Evolutionary conservation across 2,888 invertebrate genomes (phyloP).

Genomic region (Athripsodes cinereus): DNA sequence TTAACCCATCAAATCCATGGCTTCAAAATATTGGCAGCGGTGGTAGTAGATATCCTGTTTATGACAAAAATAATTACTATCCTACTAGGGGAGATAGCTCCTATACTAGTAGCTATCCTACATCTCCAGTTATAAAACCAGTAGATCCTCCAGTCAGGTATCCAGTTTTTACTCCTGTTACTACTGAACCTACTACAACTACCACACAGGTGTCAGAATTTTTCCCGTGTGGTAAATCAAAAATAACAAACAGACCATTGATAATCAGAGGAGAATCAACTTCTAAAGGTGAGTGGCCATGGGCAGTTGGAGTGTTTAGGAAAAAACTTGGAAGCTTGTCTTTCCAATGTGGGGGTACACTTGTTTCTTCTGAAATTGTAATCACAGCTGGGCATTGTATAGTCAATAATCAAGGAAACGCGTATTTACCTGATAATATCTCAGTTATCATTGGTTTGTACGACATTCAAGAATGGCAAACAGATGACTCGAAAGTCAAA

Average conservation of each 20-base stretch:
- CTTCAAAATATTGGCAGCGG: background rate
- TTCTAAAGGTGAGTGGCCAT: slow-evolving; percentile 37
- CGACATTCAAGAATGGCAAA: slow-evolving; percentile 28
- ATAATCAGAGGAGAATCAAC: slow-evolving; percentile 30
- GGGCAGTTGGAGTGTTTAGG: slow-evolving; percentile 37
- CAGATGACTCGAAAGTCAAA: slow-evolving; percentile 25
- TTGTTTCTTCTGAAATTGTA: slow-evolving; percentile 34
- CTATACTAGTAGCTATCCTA: too few relatives aligned
- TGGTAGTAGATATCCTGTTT: background rate
- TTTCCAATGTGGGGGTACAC: slow-evolving; percentile 37
- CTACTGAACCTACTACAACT: background rate
- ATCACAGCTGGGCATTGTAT: slow-evolving; percentile 28
- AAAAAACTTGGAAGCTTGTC: slow-evolving; percentile 30
- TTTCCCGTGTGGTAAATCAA: slow-evolving; percentile 24
- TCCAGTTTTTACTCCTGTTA: background rate
- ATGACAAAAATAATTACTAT: too few relatives aligned
- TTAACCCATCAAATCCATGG: background rate
- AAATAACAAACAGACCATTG: slow-evolving; percentile 28
- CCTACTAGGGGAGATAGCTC: too few relatives aligned
- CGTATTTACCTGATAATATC: slow-evolving; percentile 20
- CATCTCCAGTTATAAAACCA: too few relatives aligned
- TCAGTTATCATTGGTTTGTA: slow-evolving; percentile 28
- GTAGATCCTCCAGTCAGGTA: background rate
- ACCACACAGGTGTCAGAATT: background rate
- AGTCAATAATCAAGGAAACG: slow-evolving; percentile 16